Conservation (phyloP, 1,140 invertebrate species). For the Zaprionus inermis region DNA sequence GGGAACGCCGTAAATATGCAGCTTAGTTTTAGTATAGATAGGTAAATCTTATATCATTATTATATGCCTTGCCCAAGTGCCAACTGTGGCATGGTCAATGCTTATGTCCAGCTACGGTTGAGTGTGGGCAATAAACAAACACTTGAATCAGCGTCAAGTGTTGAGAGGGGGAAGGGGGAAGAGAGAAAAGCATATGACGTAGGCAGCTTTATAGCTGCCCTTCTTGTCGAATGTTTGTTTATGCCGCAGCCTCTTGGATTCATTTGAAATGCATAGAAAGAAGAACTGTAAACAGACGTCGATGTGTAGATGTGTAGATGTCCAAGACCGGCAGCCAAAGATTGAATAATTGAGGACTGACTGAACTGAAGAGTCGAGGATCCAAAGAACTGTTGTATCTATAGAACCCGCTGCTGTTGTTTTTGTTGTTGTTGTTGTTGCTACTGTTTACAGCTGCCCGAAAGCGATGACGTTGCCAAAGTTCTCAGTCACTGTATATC, state of each 20-base stretch:
- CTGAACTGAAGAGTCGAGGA: background rate
- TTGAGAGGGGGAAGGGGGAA: background rate
- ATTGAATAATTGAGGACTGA: conserved; percentile 35
- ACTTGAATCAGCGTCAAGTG: conserved; percentile 65
- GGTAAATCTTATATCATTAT: background rate
- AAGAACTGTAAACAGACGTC: conserved; percentile 35
- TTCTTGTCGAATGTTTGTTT: conserved; percentile 36
- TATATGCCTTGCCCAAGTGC: no score
- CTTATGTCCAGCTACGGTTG: background rate
- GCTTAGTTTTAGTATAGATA: background rate
- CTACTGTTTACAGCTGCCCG: conserved; percentile 65
- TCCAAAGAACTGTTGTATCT: background rate
- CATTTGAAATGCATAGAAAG: conserved; percentile 67
- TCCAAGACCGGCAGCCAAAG: conserved; percentile 48
- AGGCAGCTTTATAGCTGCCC: conserved; percentile 47
- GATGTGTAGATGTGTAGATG: background rate
- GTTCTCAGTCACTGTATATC: background rate
- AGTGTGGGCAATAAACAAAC: conserved; percentile 26
- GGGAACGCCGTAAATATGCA: background rate
- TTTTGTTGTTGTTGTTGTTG: conserved; percentile 19
- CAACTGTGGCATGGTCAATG: conserved; percentile 10
- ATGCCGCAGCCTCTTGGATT: conserved; percentile 22
- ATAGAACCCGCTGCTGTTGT: conserved; percentile 31
- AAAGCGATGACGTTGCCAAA: conserved; percentile 49
- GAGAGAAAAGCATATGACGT: conserved; percentile 45